Percentiles rank a stretch among this genome's conserved stretches.
Evolutionary conservation across 2,797 vertebrate species (phyloP).

Genomic region (Streptopelia turtur): DNA sequence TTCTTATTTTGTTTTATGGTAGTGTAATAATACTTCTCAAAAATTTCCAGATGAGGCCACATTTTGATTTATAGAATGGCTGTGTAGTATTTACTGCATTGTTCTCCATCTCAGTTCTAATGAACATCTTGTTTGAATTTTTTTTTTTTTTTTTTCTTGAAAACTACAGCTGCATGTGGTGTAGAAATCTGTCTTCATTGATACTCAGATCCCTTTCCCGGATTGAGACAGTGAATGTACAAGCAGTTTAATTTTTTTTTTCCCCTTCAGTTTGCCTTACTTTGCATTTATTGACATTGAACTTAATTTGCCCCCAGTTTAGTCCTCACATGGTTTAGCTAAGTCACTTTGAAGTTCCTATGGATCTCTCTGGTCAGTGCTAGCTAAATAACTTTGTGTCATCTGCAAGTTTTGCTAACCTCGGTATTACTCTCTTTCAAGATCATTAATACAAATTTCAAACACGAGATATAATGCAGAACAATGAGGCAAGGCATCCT

Average conservation of each 20-base stretch:
- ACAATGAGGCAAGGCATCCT: constrained; percentile 30
- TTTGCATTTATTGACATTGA: constrained; percentile 65
- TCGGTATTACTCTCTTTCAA: constrained; percentile 55
- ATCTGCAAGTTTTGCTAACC: constrained; percentile 65
- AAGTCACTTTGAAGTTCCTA: constrained; percentile 61
- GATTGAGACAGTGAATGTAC: constrained; percentile 35
- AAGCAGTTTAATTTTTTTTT: constrained; percentile 58
- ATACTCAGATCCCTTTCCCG: constrained; percentile 39
- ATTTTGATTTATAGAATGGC: constrained; percentile 16
- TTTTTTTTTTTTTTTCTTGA: constrained; percentile 17
- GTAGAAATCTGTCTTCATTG: constrained; percentile 59
- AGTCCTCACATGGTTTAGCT: constrained; percentile 49
- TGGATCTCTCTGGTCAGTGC: background rate
- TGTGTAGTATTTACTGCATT: background rate
- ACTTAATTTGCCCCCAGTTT: constrained; percentile 55
- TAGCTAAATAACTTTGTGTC: constrained; percentile 61
- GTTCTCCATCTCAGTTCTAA: background rate
- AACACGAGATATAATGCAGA: constrained; percentile 23
- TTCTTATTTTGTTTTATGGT: background rate
- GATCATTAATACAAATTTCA: constrained; percentile 63
- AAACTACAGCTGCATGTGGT: constrained; percentile 41
- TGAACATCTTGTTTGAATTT: constrained; percentile 52
- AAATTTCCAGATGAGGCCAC: background rate
- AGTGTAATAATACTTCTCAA: background rate
- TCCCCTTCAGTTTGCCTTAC: constrained; percentile 33